A percentile compares a stretch with the other conserved stretches of the same genome.
Evolutionary conservation across 2,113 vertebrate species (phyloP).

Genomic region (Maccullochella peelii): DNA sequence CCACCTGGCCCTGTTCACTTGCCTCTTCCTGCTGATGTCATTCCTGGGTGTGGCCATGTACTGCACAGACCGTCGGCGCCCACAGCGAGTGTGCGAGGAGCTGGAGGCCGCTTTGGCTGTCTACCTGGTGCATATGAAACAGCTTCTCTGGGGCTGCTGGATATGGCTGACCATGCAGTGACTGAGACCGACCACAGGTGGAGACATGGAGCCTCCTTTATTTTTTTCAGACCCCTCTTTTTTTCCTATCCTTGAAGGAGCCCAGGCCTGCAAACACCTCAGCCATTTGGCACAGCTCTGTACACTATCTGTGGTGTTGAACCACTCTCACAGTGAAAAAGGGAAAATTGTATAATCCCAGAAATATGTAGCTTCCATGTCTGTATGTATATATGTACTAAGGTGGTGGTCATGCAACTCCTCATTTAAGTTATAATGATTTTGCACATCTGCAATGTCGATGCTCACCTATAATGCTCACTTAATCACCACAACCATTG

Average conservation of each 20-base stretch:
- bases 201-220: constrained; percentile 45
- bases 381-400: constrained; percentile 69
- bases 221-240: constrained; percentile 41
- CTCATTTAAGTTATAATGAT: constrained; percentile 57
- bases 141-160: constrained; percentile 88
- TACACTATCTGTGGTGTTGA: constrained; percentile 34
- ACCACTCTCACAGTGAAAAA: constrained; percentile 49
- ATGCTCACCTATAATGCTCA: constrained; percentile 58
- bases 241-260: constrained; percentile 55
- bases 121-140: constrained; percentile 87
- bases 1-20: constrained; percentile 84
- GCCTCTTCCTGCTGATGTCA: constrained; percentile 87
- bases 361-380: constrained; percentile 79
- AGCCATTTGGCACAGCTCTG: constrained; percentile 55
- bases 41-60: constrained; percentile 86
- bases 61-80: constrained; percentile 82
- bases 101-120: constrained; percentile 86
- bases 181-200: constrained; percentile 63
- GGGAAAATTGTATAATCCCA: constrained; percentile 64
- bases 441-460: constrained; percentile 72
- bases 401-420: constrained; percentile 53
- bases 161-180: constrained; percentile 88
- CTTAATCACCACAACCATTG: constrained; percentile 44
- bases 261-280: constrained; percentile 64
- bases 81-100: constrained; percentile 86